Base-by-base conservation (phyloP, 2,113 vertebrate genomes). In the Sterrhoptilus dennistouni region DNA sequence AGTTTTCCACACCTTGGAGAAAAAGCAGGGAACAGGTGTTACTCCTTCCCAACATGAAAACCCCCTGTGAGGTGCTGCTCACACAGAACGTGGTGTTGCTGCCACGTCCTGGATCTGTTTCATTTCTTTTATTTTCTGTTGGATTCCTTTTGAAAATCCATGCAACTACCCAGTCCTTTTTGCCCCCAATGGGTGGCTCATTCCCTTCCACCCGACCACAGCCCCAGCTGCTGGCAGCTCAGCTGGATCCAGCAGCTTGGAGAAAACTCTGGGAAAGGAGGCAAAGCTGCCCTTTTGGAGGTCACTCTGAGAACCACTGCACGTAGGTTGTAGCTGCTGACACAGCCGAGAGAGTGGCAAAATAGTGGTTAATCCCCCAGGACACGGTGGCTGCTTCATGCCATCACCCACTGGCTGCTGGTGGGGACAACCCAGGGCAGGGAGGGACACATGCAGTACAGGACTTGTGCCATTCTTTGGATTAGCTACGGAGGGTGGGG, bases 281-380 rank as follows among this genome's bases (percentile, higher is more conserved):
- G 68, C 50, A 42, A 49, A 80, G 52, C 49, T 92, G 4, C 14
- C 2, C 12, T 28, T 79, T 79, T 9, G 5, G 84, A n/a, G 59
- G 50, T 45, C 6, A 60, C 87, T 83, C 77, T 86, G 95, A 97
- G 96, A 97, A 97, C 96, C 96, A 22, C 95, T 94, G 95, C 79
- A 21, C 31, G 75, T 36, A 94, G 95, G 96, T 83, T 92, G 95
- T 89, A 95, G 96, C 93, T 92, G 85, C 95, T 64, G 92, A 70
- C 8, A 83, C 79, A 56, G 95, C 92, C 85, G 75, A 94, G 94
- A 89, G 93, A 97, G 95, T 94, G 96, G 96, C 93, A 96, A 96
- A 96, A 94, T 17, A 3, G 93, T 88, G 95, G 92, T 97, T 97
- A 96, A 97, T 89, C 40, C 61, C 94, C 68, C 75, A 77, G 92